Evolutionary conservation across 2,888 invertebrate species (phyloP).

Genomic region (Phortica magna): DNA sequence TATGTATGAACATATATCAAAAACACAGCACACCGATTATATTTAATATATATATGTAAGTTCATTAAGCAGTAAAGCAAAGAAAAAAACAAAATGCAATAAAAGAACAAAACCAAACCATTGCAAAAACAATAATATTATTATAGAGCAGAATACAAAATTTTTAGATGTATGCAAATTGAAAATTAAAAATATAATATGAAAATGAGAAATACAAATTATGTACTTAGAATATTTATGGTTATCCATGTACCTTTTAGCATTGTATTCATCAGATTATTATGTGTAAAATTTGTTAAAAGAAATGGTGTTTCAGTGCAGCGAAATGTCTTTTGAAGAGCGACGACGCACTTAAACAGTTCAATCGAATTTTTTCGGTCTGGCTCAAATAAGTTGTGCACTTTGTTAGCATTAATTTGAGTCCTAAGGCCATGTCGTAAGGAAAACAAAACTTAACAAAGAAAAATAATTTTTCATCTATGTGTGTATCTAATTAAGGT

Average conservation of each 20-base stretch:
- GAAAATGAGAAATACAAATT: neutral
- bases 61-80: neutral
- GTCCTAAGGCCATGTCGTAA: no score
- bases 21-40: slow-evolving; percentile 69
- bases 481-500: slow-evolving; percentile 40
- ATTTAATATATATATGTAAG: slow-evolving; percentile 41
- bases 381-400: no score
- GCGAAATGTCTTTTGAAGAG: neutral
- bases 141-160: slow-evolving; percentile 8
- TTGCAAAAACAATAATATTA: slow-evolving; percentile 30
- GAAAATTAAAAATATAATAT: neutral
- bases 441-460: neutral
- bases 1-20: slow-evolving; percentile 51
- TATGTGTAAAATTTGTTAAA: neutral
- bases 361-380: no score
- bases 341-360: no score
- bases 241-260: slow-evolving; percentile 61
- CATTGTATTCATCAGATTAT: slow-evolving; percentile 44
- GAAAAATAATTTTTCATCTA: slow-evolving; percentile 36
- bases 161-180: slow-evolving; percentile 26
- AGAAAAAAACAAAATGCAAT: neutral
- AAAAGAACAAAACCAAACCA: neutral
- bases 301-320: neutral
- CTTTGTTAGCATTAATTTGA: neutral
- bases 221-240: slow-evolving; percentile 31